Conservation (phyloP, 2,888 invertebrate genomes). For the Onthophagus sagittarius region DNA sequence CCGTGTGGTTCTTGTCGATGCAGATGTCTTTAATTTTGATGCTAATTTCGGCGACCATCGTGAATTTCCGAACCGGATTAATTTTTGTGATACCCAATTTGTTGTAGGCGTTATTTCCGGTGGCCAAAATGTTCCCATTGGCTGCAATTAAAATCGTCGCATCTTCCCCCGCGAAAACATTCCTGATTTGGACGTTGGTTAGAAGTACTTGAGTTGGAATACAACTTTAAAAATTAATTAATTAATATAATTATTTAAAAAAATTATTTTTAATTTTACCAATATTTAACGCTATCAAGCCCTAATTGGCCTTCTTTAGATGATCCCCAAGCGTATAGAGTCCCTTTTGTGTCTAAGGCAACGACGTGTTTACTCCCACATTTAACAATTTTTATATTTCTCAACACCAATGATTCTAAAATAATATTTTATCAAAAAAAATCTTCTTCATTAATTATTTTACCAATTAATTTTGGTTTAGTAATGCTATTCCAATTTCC, state of each 20-base stretch:
- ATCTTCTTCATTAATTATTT: constrained; percentile 16
- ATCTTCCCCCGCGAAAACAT: constrained; percentile 60
- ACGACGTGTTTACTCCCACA: constrained; percentile 63
- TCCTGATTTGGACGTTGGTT: constrained; percentile 50
- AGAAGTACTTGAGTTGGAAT: constrained; percentile 48
- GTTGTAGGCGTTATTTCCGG: constrained; percentile 61
- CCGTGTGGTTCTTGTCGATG: constrained; percentile 60
- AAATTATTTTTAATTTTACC: constrained; percentile 38
- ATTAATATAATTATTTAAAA: background rate
- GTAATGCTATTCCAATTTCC: constrained; percentile 55
- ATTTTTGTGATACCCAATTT: constrained; percentile 56
- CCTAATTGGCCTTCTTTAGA: constrained; percentile 62
- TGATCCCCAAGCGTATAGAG: constrained; percentile 64
- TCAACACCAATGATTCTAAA: constrained; percentile 51
- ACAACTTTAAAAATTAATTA: constrained; percentile 41
- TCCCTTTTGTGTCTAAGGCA: constrained; percentile 58
- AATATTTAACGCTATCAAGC: constrained; percentile 51
- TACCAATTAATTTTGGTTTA: constrained; percentile 57
- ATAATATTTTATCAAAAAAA: constrained; percentile 21
- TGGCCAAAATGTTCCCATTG: constrained; percentile 58
- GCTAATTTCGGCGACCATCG: constrained; percentile 50
- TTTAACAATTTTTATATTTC: constrained; percentile 57
- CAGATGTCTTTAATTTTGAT: constrained; percentile 56
- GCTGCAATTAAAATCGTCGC: constrained; percentile 59
- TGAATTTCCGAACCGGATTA: constrained; percentile 30